Evolutionary conservation across 2,797 vertebrate species (phyloP), one percentile per base, ranked within the genome.

Genomic region (Mastacembelus armatus): DNA sequence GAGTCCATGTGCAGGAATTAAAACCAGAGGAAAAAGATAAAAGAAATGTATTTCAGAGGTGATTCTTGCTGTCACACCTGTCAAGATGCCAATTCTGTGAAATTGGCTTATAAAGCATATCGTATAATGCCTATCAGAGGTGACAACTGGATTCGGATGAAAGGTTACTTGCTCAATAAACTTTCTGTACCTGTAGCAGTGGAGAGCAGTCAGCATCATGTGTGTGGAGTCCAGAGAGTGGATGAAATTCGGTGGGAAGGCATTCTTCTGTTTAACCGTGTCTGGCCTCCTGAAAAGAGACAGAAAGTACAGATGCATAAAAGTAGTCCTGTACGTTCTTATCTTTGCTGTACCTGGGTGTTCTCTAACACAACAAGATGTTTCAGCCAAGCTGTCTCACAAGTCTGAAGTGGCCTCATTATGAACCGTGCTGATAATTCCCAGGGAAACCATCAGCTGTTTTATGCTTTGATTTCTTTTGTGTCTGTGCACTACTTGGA

Each of bases 181-280:
- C 29, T 4, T 30, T 30, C 6, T 30, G 22, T n/a, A 98, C 96
- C 94, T 94, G 27, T 95, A 90, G 85, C 97, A 97, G 88, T 96
- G 83, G 27, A 99, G 92, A 3, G 98, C 92, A 0, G 98, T 99
- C 24, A 99, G 94, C 98, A 99, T 99, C 98, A 99, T 99, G 84
- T 99, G 98, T 0, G 96, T 96, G 29, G 98, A 99, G 87, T 99
- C 98, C 85, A 99, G 89, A 0, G 98, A 99, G 84, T 99, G 98
- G 88, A 99, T 99, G 88, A 99, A 99, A 88, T 99, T 99, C 18
- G 98, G 97, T 0, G 98, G 96, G 70, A 99, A 99, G 26, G 97
- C 97, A 0, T 99, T 99, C 83, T 96, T 99, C 93, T 99, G 98
- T 80, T 99, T 99, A 67, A 97, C 66, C 0, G 93, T 95, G 74